These are phyloP conservation scores for Idris sp. DNA, from an alignment of 1,140 invertebrate species.

Conservation along the genomic window DNA sequence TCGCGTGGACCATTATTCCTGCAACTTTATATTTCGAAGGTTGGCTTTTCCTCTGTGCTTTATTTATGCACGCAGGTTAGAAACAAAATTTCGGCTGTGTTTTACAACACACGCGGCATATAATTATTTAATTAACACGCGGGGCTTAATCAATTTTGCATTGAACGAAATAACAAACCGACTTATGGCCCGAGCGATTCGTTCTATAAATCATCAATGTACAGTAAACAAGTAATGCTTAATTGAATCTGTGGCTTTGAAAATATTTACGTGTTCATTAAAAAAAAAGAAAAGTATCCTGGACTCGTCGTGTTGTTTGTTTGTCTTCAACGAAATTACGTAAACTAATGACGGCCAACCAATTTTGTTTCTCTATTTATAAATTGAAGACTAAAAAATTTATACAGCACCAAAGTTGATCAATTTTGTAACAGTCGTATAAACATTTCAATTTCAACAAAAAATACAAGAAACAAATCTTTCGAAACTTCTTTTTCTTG, in stretches of 20 bases:
- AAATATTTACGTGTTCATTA: slow-evolving; percentile 35
- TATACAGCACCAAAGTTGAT: too few relatives aligned
- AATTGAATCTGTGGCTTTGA: slow-evolving; percentile 39
- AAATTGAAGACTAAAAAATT: too few relatives aligned
- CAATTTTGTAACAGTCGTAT: too few relatives aligned
- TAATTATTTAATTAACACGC: slow-evolving; percentile 40
- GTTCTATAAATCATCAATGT: slow-evolving; percentile 36
- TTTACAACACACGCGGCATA: slow-evolving; percentile 11
- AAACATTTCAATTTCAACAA: too few relatives aligned
- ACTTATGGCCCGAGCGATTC: slow-evolving; percentile 11
- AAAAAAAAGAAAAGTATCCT: slow-evolving; percentile 27
- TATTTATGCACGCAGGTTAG: slow-evolving; percentile 31
- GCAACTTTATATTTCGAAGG: slow-evolving; percentile 13
- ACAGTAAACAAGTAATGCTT: slow-evolving; percentile 33
- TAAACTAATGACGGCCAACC: slow-evolving; percentile 24
- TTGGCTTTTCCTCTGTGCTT: slow-evolving; percentile 2
- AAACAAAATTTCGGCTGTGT: slow-evolving; percentile 16
- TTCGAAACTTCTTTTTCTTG: too few relatives aligned
- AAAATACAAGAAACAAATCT: too few relatives aligned
- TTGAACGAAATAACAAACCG: slow-evolving; percentile 11
- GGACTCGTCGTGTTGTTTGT: neutral
- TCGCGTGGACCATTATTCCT: slow-evolving; percentile 37
- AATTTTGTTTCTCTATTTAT: too few relatives aligned
- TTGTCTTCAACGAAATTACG: slow-evolving; percentile 8
- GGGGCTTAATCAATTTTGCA: slow-evolving; percentile 26